Percentiles rank a stretch among this genome's conserved stretches.
phyloP scores from a whole-genome alignment of 2,797 vertebrate genomes.

The Gymnoscopelus braueri region DNA sequence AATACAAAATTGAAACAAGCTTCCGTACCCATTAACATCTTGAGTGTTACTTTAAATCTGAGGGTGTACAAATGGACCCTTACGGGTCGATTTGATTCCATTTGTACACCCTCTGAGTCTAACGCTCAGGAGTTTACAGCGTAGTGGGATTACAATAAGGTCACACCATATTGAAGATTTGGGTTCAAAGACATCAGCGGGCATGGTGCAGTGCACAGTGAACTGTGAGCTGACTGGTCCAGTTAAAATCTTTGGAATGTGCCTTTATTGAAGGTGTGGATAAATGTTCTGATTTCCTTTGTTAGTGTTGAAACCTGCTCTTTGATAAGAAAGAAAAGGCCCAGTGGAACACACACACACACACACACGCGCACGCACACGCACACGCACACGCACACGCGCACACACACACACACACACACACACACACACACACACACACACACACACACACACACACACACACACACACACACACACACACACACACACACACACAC shows the following conservation, averaged over 20 bases:
- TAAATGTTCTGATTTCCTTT: slow-evolving; percentile 38
- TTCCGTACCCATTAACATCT: too few species aligned
- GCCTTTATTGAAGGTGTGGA: slow-evolving; percentile 32
- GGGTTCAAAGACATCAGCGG: too few species aligned
- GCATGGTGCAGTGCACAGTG: too few species aligned
- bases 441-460: slow-evolving; percentile 20
- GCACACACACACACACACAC: slow-evolving; percentile 9
- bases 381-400: background rate
- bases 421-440: slow-evolving; percentile 1
- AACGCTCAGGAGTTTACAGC: too few species aligned
- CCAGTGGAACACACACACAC: slow-evolving; percentile 4
- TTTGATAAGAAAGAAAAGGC: slow-evolving; percentile 53
- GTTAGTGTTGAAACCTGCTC: slow-evolving; percentile 45
- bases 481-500: slow-evolving; percentile 11
- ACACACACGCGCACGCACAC: slow-evolving; percentile 20
- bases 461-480: slow-evolving; percentile 4
- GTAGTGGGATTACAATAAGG: too few species aligned
- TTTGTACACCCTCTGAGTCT: too few species aligned
- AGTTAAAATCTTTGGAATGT: slow-evolving; percentile 31
- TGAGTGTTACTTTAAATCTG: too few species aligned
- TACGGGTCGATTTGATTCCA: too few species aligned
- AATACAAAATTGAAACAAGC: too few species aligned
- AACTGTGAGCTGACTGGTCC: too few species aligned
- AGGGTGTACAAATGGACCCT: too few species aligned
- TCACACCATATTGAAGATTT: too few species aligned